Evolutionary conservation across 2,888 invertebrate genomes (phyloP).

Genomic region (Liopterus haemorrhoidalis): DNA sequence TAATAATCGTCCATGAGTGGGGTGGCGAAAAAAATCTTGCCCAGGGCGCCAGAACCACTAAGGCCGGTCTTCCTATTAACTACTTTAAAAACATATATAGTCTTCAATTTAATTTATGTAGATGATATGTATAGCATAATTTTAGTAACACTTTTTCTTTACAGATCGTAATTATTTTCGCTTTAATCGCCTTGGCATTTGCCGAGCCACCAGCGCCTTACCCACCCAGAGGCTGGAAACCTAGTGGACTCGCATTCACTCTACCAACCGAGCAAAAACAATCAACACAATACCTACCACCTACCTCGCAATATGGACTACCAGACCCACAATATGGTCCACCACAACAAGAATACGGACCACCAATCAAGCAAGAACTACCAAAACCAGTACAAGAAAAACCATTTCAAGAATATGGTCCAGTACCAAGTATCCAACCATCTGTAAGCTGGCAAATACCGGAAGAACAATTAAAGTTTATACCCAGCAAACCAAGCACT

Average conservation of each 20-base stretch:
- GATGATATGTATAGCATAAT: too few relatives aligned
- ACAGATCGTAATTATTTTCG: constrained; percentile 9
- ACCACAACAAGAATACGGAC: constrained; percentile 15
- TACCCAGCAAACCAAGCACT: too few relatives aligned
- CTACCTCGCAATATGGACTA: neutral
- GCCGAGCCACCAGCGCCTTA: constrained; percentile 18
- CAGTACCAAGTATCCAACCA: too few relatives aligned
- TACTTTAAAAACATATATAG: too few relatives aligned
- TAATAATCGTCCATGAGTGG: too few relatives aligned
- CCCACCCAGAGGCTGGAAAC: constrained; percentile 24
- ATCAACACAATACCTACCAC: constrained; percentile 13
- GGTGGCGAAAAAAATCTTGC: too few relatives aligned
- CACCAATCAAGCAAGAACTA: constrained; percentile 1
- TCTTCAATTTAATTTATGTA: too few relatives aligned
- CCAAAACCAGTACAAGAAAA: neutral
- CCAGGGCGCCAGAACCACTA: too few relatives aligned
- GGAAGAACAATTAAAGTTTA: too few relatives aligned
- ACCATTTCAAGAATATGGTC: constrained; percentile 2
- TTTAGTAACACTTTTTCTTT: too few relatives aligned
- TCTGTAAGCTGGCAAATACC: constrained; percentile 2
- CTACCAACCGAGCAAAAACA: constrained; percentile 15
- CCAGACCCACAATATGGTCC: constrained; percentile 6
- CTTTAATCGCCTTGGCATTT: constrained; percentile 1
- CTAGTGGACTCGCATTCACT: constrained; percentile 22
- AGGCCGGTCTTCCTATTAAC: too few relatives aligned